Percentiles rank a stretch among this genome's conserved stretches.
Evolutionary conservation across 2,113 vertebrate species (phyloP).

Genomic region (Parus major): DNA sequence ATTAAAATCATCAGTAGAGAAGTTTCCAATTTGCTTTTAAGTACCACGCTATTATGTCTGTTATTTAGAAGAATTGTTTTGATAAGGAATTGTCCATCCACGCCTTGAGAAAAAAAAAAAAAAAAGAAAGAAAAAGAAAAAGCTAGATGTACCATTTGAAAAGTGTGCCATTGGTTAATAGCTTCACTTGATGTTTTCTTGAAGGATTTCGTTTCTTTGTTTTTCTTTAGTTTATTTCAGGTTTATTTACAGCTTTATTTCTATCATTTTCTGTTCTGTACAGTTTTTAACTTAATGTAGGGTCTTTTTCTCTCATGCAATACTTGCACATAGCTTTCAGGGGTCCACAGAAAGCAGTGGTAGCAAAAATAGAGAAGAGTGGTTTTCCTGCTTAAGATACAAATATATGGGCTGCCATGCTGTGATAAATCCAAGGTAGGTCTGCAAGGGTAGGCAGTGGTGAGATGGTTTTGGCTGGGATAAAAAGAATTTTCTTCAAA

Average conservation of each 20-base stretch:
- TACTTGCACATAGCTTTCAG: neutral
- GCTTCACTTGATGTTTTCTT: neutral
- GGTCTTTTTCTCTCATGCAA: neutral
- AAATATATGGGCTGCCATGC: neutral
- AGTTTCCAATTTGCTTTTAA: neutral
- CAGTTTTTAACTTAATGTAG: neutral
- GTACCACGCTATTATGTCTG: neutral
- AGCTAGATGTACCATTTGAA: neutral
- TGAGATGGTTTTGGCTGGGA: neutral
- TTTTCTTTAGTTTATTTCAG: neutral
- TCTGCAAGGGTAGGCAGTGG: neutral
- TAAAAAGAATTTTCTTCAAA: neutral
- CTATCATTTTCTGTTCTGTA: neutral
- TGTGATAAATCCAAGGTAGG: neutral
- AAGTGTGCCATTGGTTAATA: neutral
- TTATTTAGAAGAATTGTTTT: neutral
- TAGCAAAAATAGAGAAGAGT: neutral
- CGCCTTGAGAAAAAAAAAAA: neutral
- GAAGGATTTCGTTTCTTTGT: neutral
- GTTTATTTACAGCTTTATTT: neutral
- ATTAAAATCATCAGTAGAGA: neutral
- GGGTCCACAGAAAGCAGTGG: neutral
- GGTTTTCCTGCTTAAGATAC: neutral
- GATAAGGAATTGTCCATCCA: neutral
- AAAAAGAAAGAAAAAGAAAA: neutral